These are phyloP conservation scores for Hyposoter dolosus DNA, from an alignment of 2,888 invertebrate species.

Conservation along the genomic window DNA sequence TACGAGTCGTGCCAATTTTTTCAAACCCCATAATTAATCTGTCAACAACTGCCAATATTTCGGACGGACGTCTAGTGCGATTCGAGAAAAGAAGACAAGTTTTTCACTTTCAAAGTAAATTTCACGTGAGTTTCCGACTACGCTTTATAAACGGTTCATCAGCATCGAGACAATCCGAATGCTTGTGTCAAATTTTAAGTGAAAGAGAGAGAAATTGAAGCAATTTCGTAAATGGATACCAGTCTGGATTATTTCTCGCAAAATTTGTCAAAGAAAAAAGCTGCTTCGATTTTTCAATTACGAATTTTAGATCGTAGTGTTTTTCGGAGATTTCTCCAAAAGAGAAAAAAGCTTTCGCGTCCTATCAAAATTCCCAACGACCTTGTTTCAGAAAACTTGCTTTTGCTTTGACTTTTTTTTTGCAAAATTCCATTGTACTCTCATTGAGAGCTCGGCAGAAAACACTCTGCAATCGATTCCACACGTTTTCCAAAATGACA, in stretches of 20 bases:
- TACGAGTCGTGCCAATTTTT: constrained; percentile 43
- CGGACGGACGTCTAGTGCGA: constrained; percentile 78
- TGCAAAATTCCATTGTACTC: not conserved
- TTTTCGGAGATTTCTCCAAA: not conserved
- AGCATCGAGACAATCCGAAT: not conserved
- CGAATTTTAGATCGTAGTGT: not conserved
- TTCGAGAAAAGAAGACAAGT: constrained; percentile 23
- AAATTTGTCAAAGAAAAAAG: not conserved
- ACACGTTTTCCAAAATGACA: constrained; percentile 1
- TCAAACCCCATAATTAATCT: constrained; percentile 62
- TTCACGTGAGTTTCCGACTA: not conserved
- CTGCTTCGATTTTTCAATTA: not conserved
- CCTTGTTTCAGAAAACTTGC: not conserved
- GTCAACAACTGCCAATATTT: constrained; percentile 75
- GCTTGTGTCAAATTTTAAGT: not conserved
- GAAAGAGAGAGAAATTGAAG: constrained; percentile 23
- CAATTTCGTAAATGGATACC: constrained; percentile 23
- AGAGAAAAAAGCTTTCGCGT: not conserved
- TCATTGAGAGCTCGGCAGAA: not conserved
- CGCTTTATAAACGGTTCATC: not conserved
- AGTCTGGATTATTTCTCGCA: not conserved
- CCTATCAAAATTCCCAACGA: not conserved
- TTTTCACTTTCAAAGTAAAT: not conserved
- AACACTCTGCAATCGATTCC: constrained; percentile 17
- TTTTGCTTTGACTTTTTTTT: not conserved